phyloP scores from a whole-genome alignment of 2,797 vertebrate genomes.

The Oryzias sinensis region DNA sequence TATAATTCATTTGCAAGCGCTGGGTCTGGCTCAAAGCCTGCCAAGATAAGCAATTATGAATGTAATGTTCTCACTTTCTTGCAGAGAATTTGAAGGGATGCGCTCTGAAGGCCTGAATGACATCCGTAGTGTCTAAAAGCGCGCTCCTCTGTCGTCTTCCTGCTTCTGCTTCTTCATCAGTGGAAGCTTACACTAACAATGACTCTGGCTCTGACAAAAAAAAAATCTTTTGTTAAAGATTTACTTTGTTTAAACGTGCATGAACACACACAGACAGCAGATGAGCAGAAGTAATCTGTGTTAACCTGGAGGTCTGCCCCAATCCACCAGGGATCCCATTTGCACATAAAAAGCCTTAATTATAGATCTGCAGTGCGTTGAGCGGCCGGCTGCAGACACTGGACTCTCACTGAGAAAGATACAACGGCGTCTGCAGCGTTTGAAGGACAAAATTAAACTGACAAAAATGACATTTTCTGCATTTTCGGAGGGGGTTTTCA shows the following conservation, averaged over 20 bases:
- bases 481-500: too few relatives aligned
- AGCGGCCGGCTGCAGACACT: conserved; percentile 11
- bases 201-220: conserved; percentile 13
- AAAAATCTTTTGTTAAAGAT: conserved; percentile 35
- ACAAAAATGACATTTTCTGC: neutral
- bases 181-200: conserved; percentile 67
- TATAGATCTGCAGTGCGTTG: conserved; percentile 29
- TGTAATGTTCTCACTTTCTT: conserved; percentile 55
- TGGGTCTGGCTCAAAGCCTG: conserved; percentile 49
- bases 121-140: conserved; percentile 38
- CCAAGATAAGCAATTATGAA: conserved; percentile 54
- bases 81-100: conserved; percentile 41
- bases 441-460: neutral
- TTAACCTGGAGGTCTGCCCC: conserved; percentile 32
- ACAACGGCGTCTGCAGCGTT: neutral
- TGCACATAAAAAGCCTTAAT: conserved; percentile 58
- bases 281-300: conserved; percentile 26
- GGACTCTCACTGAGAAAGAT: conserved; percentile 10
- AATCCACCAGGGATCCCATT: conserved; percentile 56
- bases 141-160: conserved; percentile 3
- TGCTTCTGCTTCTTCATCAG: conserved; percentile 34
- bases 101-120: conserved; percentile 44
- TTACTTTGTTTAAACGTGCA: conserved; percentile 37
- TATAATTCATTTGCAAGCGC: conserved; percentile 65
- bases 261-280: conserved; percentile 7